phyloP scores from a whole-genome alignment of 2,888 invertebrate genomes.

The Chelonus formosanus region DNA sequence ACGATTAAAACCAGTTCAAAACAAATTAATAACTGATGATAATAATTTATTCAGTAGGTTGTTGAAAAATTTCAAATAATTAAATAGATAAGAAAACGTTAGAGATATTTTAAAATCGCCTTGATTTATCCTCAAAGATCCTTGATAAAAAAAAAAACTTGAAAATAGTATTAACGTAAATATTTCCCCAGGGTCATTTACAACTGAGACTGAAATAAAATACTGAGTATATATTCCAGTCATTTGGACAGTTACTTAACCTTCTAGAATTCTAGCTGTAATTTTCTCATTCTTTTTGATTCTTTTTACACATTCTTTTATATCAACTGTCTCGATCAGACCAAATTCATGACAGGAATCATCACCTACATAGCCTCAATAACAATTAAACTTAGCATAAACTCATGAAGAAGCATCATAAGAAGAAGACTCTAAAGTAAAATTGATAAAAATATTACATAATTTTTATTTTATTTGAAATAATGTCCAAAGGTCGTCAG shows the following conservation, averaged over 20 bases:
- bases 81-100: too few relatives aligned
- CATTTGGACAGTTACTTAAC: constrained; percentile 16
- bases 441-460: constrained; percentile 19
- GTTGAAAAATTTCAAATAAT: too few relatives aligned
- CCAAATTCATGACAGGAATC: not conserved
- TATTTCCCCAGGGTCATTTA: constrained; percentile 39
- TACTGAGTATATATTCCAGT: constrained; percentile 36
- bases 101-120: too few relatives aligned
- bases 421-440: too few relatives aligned
- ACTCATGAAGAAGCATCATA: not conserved
- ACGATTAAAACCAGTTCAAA: too few relatives aligned
- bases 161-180: constrained; percentile 38
- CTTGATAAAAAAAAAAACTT: constrained; percentile 16
- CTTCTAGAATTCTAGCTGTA: constrained; percentile 25
- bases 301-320: not conserved
- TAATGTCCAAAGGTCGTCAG: constrained; percentile 28
- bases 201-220: constrained; percentile 39
- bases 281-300: constrained; percentile 21
- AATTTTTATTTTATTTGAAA: constrained; percentile 13
- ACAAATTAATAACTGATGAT: too few relatives aligned
- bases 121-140: too few relatives aligned
- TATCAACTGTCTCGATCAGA: not conserved
- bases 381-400: not conserved
- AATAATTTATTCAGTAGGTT: too few relatives aligned
- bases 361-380: constrained; percentile 2